These are phyloP conservation scores for Edolisoma coerulescens DNA, from an alignment of 2,113 vertebrate genomes.

Conservation along the genomic window DNA sequence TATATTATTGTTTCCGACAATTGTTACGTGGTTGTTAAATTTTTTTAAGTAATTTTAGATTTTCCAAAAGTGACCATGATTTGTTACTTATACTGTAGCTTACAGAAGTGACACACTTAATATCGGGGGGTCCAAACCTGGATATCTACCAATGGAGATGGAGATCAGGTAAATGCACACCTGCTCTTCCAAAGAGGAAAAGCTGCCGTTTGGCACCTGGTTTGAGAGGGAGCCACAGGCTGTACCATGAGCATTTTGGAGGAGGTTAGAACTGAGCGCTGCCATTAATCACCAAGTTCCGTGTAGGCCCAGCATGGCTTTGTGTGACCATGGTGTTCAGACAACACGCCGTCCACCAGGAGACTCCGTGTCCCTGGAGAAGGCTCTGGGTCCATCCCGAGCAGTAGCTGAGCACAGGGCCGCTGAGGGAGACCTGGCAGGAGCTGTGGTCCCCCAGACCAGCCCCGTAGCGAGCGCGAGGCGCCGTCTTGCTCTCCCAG, in stretches of 20 bases:
- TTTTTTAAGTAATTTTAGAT: constrained; percentile 30
- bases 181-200: constrained; percentile 57
- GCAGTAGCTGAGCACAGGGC: background rate
- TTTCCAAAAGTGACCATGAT: constrained; percentile 66
- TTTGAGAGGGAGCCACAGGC: constrained; percentile 39
- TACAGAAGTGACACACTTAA: constrained; percentile 78
- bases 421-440: background rate
- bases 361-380: background rate
- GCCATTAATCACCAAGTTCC: background rate
- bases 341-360: background rate
- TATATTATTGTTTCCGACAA: background rate
- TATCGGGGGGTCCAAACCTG: constrained; percentile 76
- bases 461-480: background rate
- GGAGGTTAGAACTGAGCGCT: background rate
- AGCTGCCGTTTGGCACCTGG: background rate
- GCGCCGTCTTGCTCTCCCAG: constrained; percentile 14
- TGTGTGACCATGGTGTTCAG: background rate
- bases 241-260: background rate
- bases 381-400: background rate
- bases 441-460: background rate
- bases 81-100: constrained; percentile 76
- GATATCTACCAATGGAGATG: constrained; percentile 78
- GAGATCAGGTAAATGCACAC: constrained; percentile 74
- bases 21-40: constrained; percentile 49
- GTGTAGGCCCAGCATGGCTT: constrained; percentile 51